Base-by-base conservation (phyloP, 2,888 invertebrate genomes). In the Actias luna region DNA sequence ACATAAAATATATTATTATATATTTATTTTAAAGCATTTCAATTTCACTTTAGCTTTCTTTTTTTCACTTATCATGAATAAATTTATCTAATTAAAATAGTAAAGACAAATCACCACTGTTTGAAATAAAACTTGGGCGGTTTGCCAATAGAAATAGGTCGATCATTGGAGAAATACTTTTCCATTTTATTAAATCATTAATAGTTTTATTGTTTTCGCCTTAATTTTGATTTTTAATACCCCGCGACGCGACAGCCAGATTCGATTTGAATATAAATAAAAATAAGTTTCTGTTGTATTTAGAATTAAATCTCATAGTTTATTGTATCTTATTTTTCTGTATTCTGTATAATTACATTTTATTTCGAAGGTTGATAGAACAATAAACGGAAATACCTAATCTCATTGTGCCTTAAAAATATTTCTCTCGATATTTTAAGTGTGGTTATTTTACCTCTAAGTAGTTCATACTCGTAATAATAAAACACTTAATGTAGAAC, bases 91-190 rank as follows among this genome's bases (percentile, higher is more conserved):
- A 36, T 42, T n/a, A n/a, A n/a, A n/a, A 59, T 5, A 16, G 14
- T 29, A 59, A 27, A 59, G 42, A 59, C n/a, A 59, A 59, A 59
- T 59, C 25, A 39, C 59, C n/a, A n/a, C 16, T n/a, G n/a, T 39
- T 27, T 55, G 55, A 16, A 55, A 55, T 29, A 55, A 29, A 29
- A 0, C 29, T n/a, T n/a, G 62, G 73, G 73, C 71, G 61, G 42
- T 5, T 7, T 69, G 70, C 73, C 75, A 74, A 60, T 62, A 67
- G 66, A 77, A 74, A 67, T 77, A 67, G 77, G 73, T 73, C 70
- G 58, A 62, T 62, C 58, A 57, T 58, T 62, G 61, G 55, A 58
- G 33, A 62, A 62, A 58, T 58, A 22, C 22, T 31, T 58, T 22
- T 42, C 61, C 22, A 62, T 62, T 58, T 62, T 62, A 62, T 62